Conservation (phyloP, 2,113 vertebrate genomes). For the Brienomyrus longianalis region DNA sequence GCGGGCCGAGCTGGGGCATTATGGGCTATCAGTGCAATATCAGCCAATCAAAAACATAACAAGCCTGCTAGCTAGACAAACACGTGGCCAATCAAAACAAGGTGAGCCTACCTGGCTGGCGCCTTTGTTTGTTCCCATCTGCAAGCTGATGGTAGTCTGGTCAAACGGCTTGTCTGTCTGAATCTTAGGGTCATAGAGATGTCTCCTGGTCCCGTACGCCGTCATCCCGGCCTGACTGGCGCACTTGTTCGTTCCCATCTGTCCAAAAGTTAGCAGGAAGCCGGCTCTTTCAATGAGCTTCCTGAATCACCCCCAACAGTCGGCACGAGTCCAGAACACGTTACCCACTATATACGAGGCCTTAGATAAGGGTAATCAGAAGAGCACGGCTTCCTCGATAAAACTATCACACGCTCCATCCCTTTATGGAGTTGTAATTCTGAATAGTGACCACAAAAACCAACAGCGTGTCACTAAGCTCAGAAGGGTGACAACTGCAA, state of each 20-base stretch:
- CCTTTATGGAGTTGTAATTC: background rate
- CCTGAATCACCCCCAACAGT: background rate
- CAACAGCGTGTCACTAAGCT: background rate
- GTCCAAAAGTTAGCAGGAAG: background rate
- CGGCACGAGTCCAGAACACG: background rate
- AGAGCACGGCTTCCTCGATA: background rate
- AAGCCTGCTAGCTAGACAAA: background rate
- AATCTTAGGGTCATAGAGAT: slow-evolving; percentile 81
- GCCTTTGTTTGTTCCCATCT: slow-evolving; percentile 85
- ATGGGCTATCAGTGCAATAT: background rate
- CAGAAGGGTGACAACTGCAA: background rate
- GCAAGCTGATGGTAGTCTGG: slow-evolving; percentile 79
- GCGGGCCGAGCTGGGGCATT: background rate
- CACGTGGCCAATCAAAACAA: too few species aligned
- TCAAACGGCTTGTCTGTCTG: slow-evolving; percentile 81
- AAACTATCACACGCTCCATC: background rate
- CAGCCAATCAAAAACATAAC: background rate
- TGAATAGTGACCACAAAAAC: background rate
- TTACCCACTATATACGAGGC: background rate
- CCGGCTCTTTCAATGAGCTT: background rate
- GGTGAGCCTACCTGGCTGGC: slow-evolving; percentile 71
- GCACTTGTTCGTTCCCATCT: slow-evolving; percentile 87
- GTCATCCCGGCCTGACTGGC: slow-evolving; percentile 86
- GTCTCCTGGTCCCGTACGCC: slow-evolving; percentile 78
- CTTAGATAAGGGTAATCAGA: background rate